A percentile compares a stretch with the other conserved stretches of the same genome.
Conservation (phyloP, 2,797 vertebrate species). For the Clarias fuscus region DNA sequence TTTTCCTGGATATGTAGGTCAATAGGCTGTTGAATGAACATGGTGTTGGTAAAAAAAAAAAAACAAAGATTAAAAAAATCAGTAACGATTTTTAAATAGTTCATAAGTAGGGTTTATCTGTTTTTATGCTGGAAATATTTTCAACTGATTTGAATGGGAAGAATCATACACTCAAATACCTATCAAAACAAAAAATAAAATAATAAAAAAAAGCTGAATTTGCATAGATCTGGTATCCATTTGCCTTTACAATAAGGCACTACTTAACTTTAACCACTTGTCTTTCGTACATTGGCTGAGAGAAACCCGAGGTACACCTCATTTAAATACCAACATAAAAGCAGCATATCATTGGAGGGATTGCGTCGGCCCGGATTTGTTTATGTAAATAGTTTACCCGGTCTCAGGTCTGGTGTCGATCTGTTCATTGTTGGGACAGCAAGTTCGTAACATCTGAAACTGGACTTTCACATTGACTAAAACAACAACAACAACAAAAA, state of each 20-base stretch:
- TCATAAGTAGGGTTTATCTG: not conserved
- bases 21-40: not conserved
- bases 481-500: not conserved
- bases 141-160: not conserved
- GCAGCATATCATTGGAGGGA: not conserved
- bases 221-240: not conserved
- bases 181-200: not conserved
- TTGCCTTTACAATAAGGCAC: not conserved
- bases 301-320: not conserved
- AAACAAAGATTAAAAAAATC: no score
- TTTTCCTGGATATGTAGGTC: not conserved
- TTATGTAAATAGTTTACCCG: constrained; percentile 16
- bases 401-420: not conserved
- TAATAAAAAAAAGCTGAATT: not conserved
- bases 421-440: not conserved
- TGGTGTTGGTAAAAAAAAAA: not conserved
- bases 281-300: constrained; percentile 3
- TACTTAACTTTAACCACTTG: not conserved
- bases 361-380: not conserved
- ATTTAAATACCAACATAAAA: constrained; percentile 5
- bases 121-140: not conserved
- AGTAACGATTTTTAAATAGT: not conserved
- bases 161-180: no score
- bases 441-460: not conserved
- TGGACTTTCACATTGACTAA: not conserved